Percentiles rank a stretch among this genome's conserved stretches.
phyloP scores from a whole-genome alignment of 2,888 invertebrate genomes.

The Leucophenga montana region DNA sequence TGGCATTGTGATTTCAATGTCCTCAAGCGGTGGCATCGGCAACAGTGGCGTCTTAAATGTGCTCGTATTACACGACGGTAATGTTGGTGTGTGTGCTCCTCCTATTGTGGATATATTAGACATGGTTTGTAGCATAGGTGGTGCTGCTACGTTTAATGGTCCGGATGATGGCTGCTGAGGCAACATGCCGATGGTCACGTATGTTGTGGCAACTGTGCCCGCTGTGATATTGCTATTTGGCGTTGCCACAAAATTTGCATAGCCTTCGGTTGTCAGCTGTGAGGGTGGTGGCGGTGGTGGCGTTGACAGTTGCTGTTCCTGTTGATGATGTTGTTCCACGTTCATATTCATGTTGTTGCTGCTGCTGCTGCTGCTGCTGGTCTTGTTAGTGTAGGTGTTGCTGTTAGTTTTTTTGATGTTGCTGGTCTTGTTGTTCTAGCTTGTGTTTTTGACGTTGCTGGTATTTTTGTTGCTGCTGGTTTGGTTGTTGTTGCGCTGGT shows the following conservation, averaged over 20 bases:
- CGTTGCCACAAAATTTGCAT: slow-evolving; percentile 32
- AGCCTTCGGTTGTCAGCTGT: slow-evolving; percentile 39
- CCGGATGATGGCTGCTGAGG: slow-evolving; percentile 20
- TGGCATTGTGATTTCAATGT: slow-evolving; percentile 60
- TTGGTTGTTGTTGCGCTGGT: not conserved
- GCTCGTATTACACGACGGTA: slow-evolving; percentile 43
- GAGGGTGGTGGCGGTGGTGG: slow-evolving; percentile 51
- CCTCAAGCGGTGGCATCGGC: slow-evolving; percentile 68
- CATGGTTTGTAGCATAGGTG: not conserved
- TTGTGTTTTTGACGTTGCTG: not conserved
- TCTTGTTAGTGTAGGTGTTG: slow-evolving; percentile 26
- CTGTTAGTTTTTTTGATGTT: not conserved
- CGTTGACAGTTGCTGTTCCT: slow-evolving; percentile 29
- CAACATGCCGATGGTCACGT: slow-evolving; percentile 57
- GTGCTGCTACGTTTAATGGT: slow-evolving; percentile 4
- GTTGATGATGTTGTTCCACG: slow-evolving; percentile 48
- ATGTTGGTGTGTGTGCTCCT: slow-evolving; percentile 24
- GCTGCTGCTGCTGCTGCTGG: not conserved
- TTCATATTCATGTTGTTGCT: slow-evolving; percentile 53
- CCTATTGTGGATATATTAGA: slow-evolving; percentile 48
- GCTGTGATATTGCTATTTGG: slow-evolving; percentile 39
- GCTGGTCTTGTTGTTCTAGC: no score
- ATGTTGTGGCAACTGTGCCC: slow-evolving; percentile 46
- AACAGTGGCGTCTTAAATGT: slow-evolving; percentile 59
- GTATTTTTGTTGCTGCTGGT: not conserved